Conservation (phyloP, 2,113 vertebrate species). For the Mustelus asterias region DNA sequence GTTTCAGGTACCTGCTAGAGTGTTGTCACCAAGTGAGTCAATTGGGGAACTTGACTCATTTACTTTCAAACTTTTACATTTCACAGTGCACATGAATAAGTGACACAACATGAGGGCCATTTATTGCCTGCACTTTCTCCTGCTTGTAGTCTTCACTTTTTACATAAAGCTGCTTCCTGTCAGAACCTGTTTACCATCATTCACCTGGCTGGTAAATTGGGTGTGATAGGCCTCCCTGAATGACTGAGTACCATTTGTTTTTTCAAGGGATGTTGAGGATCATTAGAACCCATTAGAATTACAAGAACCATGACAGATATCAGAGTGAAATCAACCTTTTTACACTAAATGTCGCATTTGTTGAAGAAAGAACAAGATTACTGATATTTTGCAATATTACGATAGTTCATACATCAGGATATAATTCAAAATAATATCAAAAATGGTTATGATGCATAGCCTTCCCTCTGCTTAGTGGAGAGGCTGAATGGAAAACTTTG, state of each 20-base stretch:
- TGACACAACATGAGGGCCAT: neutral
- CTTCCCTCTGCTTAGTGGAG: neutral
- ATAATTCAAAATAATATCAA: neutral
- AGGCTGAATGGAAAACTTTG: neutral
- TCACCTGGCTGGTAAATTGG: neutral
- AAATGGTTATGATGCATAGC: neutral
- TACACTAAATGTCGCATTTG: neutral
- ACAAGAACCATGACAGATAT: neutral
- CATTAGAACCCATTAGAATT: neutral
- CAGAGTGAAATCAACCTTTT: neutral
- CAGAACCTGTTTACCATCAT: neutral
- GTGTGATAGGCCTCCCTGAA: neutral
- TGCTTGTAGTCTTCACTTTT: neutral
- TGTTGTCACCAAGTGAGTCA: neutral
- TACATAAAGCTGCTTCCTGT: neutral
- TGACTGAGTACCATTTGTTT: neutral
- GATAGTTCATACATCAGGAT: neutral
- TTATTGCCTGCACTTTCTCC: neutral
- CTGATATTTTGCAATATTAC: neutral
- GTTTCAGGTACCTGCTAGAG: neutral
- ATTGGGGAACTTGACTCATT: neutral
- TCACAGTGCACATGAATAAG: neutral
- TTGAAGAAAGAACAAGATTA: neutral
- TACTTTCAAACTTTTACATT: neutral
- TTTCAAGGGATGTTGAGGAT: neutral